These are phyloP conservation scores for Agelas oroides DNA, from an alignment of 37 sponge, comb jelly and placozoan genomes.

Conservation along the genomic window DNA sequence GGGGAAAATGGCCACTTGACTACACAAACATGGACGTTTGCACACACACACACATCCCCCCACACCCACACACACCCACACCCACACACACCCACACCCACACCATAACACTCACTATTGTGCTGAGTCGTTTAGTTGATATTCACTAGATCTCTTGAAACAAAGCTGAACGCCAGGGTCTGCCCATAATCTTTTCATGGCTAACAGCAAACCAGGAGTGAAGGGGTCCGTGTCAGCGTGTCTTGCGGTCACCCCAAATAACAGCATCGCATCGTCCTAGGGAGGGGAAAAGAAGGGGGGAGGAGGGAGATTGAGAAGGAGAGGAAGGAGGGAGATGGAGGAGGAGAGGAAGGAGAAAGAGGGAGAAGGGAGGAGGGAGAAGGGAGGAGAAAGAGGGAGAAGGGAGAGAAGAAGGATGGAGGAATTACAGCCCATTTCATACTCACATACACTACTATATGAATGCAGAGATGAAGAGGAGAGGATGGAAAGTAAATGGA, in stretches of 20 bases:
- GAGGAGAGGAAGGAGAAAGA: slow-evolving; percentile 8
- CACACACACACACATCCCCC: too few species aligned
- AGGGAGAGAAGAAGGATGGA: slow-evolving; percentile 8
- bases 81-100: too few species aligned
- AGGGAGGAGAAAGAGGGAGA: neutral
- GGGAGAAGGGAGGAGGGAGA: slow-evolving; percentile 1
- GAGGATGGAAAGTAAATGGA: too few species aligned
- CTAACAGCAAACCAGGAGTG: slow-evolving; percentile 66
- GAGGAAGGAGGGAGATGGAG: neutral
- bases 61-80: too few species aligned
- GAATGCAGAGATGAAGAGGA: too few species aligned
- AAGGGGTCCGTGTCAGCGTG: slow-evolving; percentile 89
- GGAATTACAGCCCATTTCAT: neutral
- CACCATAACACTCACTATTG: slow-evolving; percentile 78
- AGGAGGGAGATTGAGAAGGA: neutral
- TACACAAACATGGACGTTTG: too few species aligned
- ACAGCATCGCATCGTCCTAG: slow-evolving; percentile 86
- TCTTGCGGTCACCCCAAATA: slow-evolving; percentile 76
- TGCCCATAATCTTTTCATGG: slow-evolving; percentile 90
- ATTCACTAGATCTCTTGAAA: slow-evolving; percentile 87
- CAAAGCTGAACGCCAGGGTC: slow-evolving; percentile 94
- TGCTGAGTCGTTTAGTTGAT: slow-evolving; percentile 96
- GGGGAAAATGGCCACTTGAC: too few species aligned
- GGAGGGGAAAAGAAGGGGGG: neutral
- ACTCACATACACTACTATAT: too few species aligned